Base-by-base conservation (phyloP, 2,888 invertebrate genomes). In the Trachelus stipa region DNA sequence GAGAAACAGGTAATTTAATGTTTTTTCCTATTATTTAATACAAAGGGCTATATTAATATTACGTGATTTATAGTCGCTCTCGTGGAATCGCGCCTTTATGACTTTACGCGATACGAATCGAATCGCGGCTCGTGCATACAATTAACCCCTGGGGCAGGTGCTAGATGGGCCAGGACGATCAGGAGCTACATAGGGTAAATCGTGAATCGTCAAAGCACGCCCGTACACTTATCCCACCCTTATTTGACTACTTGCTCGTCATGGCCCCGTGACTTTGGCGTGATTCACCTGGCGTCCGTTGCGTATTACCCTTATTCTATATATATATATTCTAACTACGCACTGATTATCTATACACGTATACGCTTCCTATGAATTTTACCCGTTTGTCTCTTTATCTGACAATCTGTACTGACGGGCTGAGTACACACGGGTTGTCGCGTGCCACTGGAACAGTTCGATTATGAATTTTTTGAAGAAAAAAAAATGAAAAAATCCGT, bases 1-100 rank as follows among this genome's bases (percentile, higher is more conserved):
- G 94, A 83, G 94, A 95, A 91, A 94, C 95, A 90, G 94, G 95
- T 95, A 90, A 93, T 93, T 87, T 12, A 0, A 71, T 15, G 2
- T 9, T 56, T 56, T 9, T 40, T 40, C 40, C 4, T 33, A 56
- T 73, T 73, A 73, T 73, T 73, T 56, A 23, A 56, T 23, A 56
- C 40, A 56, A 56, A 56, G 6, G 6, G 40, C 6, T 23, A 9
- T 23, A 56, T 6, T 23, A 23, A 56, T 56, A 56, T 56, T 56
- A 56, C 23, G 6, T 56, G 23, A 56, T 56, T 56, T 56, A 56
- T 56, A 23, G 40, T 56, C 23, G 23, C 23, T 56, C 40, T 56
- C 40, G 23, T 56, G 40, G 23, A 56, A 56, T 68, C 69, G 77
- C 76, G 83, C 80, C 83, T 85, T 87, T 85, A 85, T 79, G 84